Percentiles rank a stretch among this genome's conserved stretches.
Conservation (phyloP, 1,140 invertebrate genomes). For the Habropoda laboriosa region DNA sequence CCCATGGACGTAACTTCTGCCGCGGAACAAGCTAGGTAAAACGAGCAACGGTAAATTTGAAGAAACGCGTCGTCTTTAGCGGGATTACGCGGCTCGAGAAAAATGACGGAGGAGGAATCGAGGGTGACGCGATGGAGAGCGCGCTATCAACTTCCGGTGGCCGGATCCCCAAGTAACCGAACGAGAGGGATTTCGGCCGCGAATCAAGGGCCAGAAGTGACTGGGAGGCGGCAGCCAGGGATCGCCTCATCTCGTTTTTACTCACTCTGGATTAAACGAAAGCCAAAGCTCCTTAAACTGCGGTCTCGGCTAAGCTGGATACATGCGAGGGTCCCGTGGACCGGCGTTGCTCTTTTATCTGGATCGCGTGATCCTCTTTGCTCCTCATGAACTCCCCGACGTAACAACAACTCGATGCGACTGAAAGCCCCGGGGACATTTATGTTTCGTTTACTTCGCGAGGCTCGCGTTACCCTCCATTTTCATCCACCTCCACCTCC, state of each 20-base stretch:
- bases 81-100: background rate
- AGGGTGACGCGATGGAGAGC: slow-evolving; percentile 23
- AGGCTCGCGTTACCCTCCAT: background rate
- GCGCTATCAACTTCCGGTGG: slow-evolving; percentile 54
- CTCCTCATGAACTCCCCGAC: slow-evolving; percentile 60
- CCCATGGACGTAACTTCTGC: too few species aligned
- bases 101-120: slow-evolving; percentile 59
- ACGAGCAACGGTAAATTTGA: background rate
- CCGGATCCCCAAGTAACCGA: slow-evolving; percentile 55
- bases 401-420: slow-evolving; percentile 63
- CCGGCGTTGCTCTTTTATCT: slow-evolving; percentile 69
- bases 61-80: background rate
- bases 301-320: slow-evolving; percentile 80
- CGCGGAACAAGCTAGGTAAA: too few species aligned
- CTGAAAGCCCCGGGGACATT: slow-evolving; percentile 42
- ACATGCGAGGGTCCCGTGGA: slow-evolving; percentile 76
- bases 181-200: slow-evolving; percentile 64
- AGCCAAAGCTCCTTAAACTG: slow-evolving; percentile 82
- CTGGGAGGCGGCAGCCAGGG: slow-evolving; percentile 52
- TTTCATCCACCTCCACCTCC: too few species aligned
- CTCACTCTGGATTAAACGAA: slow-evolving; percentile 80
- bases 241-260: slow-evolving; percentile 78
- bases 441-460: slow-evolving; percentile 61
- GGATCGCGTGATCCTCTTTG: slow-evolving; percentile 69
- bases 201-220: slow-evolving; percentile 72